Percentiles rank a stretch among this genome's conserved stretches.
phyloP scores from a whole-genome alignment of 2,113 vertebrate genomes.

The Labeo catla region DNA sequence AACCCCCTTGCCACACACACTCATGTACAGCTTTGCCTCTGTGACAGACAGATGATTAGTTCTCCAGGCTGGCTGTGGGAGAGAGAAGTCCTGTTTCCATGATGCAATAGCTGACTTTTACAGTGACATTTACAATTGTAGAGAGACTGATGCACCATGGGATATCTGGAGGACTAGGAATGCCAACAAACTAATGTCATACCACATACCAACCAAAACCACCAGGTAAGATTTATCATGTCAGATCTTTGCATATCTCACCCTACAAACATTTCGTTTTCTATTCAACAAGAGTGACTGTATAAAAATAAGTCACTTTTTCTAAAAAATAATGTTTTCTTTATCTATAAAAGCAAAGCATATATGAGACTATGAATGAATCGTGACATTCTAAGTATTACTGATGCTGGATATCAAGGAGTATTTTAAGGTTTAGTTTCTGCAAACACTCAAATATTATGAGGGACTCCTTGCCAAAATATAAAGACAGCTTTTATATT shows the following conservation, averaged over 20 bases:
- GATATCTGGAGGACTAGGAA: constrained; percentile 49
- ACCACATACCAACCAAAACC: constrained; percentile 29
- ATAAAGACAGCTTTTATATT: neutral
- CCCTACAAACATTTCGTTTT: neutral
- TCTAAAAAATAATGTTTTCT: neutral
- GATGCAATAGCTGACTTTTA: constrained; percentile 66
- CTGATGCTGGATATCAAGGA: neutral
- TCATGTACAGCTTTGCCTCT: constrained; percentile 42
- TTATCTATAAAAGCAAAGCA: neutral
- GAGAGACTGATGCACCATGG: constrained; percentile 54
- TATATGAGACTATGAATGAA: neutral
- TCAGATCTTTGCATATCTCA: neutral
- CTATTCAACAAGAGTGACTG: neutral
- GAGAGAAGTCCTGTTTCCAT: constrained; percentile 63
- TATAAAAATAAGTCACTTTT: neutral
- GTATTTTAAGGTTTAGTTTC: neutral
- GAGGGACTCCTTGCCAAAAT: neutral
- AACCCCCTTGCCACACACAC: constrained; percentile 46
- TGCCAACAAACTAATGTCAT: constrained; percentile 52
- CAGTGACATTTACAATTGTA: constrained; percentile 67
- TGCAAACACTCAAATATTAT: neutral
- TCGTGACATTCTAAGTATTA: constrained; percentile 1
- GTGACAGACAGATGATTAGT: constrained; percentile 70
- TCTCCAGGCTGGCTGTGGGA: constrained; percentile 73
- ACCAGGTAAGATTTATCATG: constrained; percentile 8